These are phyloP conservation scores for Hylaea fasciaria DNA, from an alignment of 2,888 invertebrate genomes.

Conservation along the genomic window DNA sequence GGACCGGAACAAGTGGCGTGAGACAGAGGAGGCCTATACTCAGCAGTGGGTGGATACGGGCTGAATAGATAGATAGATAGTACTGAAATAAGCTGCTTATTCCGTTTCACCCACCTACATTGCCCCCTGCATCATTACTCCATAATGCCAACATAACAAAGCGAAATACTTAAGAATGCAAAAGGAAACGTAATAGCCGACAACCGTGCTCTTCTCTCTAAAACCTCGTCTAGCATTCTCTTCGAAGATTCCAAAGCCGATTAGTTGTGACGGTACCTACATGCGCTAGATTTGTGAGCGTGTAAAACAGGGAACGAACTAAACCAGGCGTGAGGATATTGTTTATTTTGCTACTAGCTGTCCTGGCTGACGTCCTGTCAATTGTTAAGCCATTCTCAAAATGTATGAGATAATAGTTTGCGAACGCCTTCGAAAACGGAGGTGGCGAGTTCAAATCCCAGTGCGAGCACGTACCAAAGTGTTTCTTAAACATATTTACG, in stretches of 20 bases:
- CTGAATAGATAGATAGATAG: too few relatives aligned
- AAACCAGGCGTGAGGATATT: neutral
- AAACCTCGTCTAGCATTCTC: conserved; percentile 17
- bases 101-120: neutral
- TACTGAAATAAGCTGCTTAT: neutral
- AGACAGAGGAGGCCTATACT: too few relatives aligned
- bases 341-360: too few relatives aligned
- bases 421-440: too few relatives aligned
- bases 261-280: conserved; percentile 21
- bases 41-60: too few relatives aligned
- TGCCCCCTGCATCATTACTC: conserved; percentile 3
- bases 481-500: too few relatives aligned
- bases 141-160: conserved; percentile 16
- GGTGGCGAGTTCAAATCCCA: too few relatives aligned
- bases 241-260: conserved; percentile 30
- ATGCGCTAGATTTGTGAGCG: conserved; percentile 4
- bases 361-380: too few relatives aligned
- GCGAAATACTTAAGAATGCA: conserved; percentile 14
- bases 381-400: too few relatives aligned
- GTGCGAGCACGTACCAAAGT: too few relatives aligned
- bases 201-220: neutral
- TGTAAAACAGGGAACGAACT: conserved; percentile 1
- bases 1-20: too few relatives aligned
- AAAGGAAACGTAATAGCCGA: neutral
- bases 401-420: too few relatives aligned